phyloP scores from a whole-genome alignment of 2,797 vertebrate genomes.

The Orestias chungarensis region DNA sequence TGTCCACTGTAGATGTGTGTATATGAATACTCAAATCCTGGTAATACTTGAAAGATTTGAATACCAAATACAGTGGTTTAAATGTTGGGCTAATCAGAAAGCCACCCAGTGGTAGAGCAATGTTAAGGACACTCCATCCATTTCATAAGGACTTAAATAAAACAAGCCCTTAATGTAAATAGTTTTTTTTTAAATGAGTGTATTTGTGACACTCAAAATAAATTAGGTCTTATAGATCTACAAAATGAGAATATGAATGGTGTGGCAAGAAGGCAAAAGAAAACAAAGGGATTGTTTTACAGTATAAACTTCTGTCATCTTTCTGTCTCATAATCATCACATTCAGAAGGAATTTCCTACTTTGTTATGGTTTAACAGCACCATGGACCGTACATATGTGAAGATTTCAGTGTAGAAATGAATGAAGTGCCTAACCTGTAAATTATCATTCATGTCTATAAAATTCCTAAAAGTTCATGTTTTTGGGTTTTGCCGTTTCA shows the following conservation, averaged over 20 bases:
- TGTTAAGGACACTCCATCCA: constrained; percentile 50
- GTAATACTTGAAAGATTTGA: constrained; percentile 90
- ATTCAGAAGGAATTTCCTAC: constrained; percentile 10
- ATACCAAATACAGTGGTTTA: constrained; percentile 67
- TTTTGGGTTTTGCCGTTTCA: constrained; percentile 13
- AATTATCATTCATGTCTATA: constrained; percentile 22
- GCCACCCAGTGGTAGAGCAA: constrained; percentile 56
- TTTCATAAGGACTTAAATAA: constrained; percentile 47
- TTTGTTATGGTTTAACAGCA: constrained; percentile 31
- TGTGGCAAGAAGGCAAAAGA: constrained; percentile 6
- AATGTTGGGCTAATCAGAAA: constrained; percentile 54
- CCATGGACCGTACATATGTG: constrained; percentile 52
- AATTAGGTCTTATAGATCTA: constrained; percentile 86
- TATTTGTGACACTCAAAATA: constrained; percentile 78
- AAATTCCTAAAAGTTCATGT: constrained; percentile 14
- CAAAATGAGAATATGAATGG: constrained; percentile 48
- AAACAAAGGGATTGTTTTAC: constrained; percentile 43
- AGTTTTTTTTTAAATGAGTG: constrained; percentile 82
- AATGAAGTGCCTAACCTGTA: constrained; percentile 29
- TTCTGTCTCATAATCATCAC: constrained; percentile 30
- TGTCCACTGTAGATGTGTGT: constrained; percentile 28
- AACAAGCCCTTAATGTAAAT: constrained; percentile 76
- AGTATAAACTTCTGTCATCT: constrained; percentile 38
- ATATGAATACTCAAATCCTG: constrained; percentile 85
- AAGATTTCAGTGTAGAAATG: constrained; percentile 36